phyloP scores from a whole-genome alignment of 1,140 invertebrate genomes.

The Lysiphlebus fabarum region DNA sequence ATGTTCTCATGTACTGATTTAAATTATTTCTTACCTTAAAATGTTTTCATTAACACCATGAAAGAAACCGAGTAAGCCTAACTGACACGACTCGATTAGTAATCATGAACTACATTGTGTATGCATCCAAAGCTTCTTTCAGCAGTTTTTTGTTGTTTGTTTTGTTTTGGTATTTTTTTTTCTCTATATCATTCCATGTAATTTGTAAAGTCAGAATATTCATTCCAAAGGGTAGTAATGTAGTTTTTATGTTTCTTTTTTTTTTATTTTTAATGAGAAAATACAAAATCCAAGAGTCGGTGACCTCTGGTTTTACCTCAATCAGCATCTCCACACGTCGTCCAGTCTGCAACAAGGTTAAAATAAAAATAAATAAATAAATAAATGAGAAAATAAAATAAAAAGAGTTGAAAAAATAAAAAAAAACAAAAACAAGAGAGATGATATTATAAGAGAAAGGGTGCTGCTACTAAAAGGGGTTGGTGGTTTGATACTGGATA shows the following conservation, averaged over 20 bases:
- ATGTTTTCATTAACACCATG: constrained; percentile 38
- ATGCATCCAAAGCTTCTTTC: no score
- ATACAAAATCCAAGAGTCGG: neutral
- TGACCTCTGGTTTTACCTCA: neutral
- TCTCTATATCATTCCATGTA: no score
- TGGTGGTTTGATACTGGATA: constrained; percentile 19
- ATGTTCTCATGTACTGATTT: neutral
- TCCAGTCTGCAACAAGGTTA: neutral
- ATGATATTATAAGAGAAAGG: neutral
- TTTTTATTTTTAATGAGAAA: no score
- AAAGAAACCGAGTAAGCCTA: neutral
- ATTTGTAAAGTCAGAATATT: no score
- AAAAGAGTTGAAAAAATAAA: neutral
- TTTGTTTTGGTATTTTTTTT: no score
- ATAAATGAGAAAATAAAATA: neutral
- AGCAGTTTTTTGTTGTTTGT: no score
- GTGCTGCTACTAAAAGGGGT: no score
- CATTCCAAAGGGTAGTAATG: no score
- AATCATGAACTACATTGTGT: constrained; percentile 10
- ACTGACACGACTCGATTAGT: constrained; percentile 7
- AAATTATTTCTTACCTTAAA: constrained; percentile 30
- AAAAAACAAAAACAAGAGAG: neutral
- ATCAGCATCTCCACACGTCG: constrained; percentile 18
- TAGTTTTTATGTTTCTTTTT: no score
- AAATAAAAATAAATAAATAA: neutral